Conservation (phyloP, 64 coral and sea anemone species). For the Orbicella faveolata region DNA sequence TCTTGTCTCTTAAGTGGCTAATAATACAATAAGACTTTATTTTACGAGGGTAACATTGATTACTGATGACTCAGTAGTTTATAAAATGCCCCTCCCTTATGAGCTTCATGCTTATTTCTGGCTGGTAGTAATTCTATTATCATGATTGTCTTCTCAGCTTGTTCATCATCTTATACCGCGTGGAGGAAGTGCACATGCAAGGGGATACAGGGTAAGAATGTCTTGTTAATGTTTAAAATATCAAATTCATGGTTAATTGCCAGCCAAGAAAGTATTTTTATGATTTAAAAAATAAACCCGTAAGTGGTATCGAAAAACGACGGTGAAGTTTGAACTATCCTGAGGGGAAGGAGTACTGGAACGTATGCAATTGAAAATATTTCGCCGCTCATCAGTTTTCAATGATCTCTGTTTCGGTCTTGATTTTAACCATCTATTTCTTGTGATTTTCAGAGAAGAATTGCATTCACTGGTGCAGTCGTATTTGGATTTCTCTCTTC, state of each 20-base stretch:
- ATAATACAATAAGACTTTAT: too few species aligned
- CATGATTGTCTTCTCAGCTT: slow-evolving; percentile 6
- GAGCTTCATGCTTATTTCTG: not conserved
- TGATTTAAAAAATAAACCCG: too few species aligned
- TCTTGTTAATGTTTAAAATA: not conserved
- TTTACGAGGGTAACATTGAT: too few species aligned
- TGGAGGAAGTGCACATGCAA: slow-evolving; percentile 46
- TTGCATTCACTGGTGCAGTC: slow-evolving; percentile 45
- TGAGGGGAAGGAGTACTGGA: not conserved
- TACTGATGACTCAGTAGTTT: too few species aligned
- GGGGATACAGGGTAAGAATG: slow-evolving; percentile 13
- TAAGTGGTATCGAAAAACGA: too few species aligned
- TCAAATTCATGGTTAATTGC: too few species aligned
- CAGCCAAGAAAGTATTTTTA: too few species aligned
- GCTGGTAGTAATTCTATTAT: not conserved
- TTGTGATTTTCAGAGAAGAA: slow-evolving; percentile 24
- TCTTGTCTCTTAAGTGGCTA: not conserved
- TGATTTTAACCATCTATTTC: not conserved
- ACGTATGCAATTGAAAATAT: not conserved
- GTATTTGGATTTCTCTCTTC: slow-evolving; percentile 44
- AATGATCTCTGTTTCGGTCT: not conserved
- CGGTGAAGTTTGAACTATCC: too few species aligned
- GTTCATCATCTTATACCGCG: slow-evolving; percentile 28
- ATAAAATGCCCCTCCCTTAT: not conserved
- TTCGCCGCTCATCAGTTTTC: not conserved